Evolutionary conservation across 2,888 invertebrate species (phyloP), one percentile per base, ranked within the genome.

Genomic region (Mythimna albipuncta): DNA sequence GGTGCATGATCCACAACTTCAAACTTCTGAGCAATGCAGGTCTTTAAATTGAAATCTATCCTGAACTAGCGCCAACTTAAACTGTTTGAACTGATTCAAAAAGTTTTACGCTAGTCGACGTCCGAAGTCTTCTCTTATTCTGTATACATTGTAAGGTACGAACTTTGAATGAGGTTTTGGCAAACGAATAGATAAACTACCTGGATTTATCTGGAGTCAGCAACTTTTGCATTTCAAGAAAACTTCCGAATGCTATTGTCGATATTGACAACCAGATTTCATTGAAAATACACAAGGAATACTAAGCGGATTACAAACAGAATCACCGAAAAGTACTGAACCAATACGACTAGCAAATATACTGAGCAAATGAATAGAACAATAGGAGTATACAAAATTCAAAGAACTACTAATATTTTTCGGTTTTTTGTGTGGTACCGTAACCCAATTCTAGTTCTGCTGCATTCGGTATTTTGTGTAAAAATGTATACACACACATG

Each of bases 1-100:
- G 89, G 78, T 83, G 87, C 87, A 86, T 74, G 73, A 83, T 79
- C 79, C 80, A 77, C 80, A 80, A 86, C 83, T 86, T 83, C 68
- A 61, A 80, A 83, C 80, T 82, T 74, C 83, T 79, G 82, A 84
- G 82, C 85, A 85, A 82, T 86, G 75, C 80, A 85, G 82, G 83
- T 88, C 86, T 88, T 90, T 86, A 88, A 90, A 89, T 88, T 83
- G 83, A 86, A 90, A 90, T 88, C 84, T 79, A 86, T 76, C 77
- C 65, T 59, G 68, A 81, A 86, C 81, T 84, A 85, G 77, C 61
- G 75, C 72, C 65, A 82, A 83, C 83, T 85, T 67, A 69, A 77
- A 77, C 71, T 75, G 68, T 76, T 81, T 73, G 69, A 73, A 86
- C 80, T 84, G 85, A 87, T 87, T 87, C 81, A 64, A 75, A 83